phyloP scores from a whole-genome alignment of 1,140 invertebrate genomes.

The Sinella curviseta region DNA sequence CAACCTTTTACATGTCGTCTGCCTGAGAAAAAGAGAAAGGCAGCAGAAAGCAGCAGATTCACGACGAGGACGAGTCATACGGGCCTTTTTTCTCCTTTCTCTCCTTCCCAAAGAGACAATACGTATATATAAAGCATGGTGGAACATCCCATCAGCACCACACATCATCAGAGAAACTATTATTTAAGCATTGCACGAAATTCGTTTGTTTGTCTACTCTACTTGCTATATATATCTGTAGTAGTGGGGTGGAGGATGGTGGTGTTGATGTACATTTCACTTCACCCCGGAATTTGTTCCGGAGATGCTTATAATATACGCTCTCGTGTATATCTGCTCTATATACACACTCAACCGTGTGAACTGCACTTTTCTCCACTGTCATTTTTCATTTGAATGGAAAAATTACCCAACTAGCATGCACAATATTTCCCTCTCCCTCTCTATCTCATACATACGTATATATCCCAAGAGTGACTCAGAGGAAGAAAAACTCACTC shows the following conservation, averaged over 20 bases:
- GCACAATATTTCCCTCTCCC: conserved; percentile 13
- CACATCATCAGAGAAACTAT: neutral
- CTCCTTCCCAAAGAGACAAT: neutral
- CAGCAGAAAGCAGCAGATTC: neutral
- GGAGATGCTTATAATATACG: too few species aligned
- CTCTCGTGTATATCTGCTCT: neutral
- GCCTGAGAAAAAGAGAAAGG: neutral
- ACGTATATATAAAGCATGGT: neutral
- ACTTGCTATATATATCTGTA: neutral
- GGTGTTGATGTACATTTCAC: neutral
- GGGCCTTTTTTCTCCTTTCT: neutral
- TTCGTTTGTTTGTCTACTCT: conserved; percentile 8
- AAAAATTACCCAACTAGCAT: conserved; percentile 13
- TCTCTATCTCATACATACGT: neutral
- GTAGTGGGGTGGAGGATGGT: neutral
- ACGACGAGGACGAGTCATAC: too few species aligned
- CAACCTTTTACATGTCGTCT: conserved; percentile 46
- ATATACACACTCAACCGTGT: neutral
- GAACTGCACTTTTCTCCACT: conserved; percentile 14
- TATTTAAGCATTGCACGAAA: conserved; percentile 16
- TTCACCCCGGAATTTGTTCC: neutral
- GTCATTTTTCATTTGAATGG: conserved; percentile 27
- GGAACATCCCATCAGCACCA: neutral
- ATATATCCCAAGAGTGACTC: conserved; percentile 11
- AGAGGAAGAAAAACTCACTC: neutral